These are phyloP conservation scores for Pelobates fuscus DNA, from an alignment of 2,113 vertebrate genomes.

Conservation along the genomic window DNA sequence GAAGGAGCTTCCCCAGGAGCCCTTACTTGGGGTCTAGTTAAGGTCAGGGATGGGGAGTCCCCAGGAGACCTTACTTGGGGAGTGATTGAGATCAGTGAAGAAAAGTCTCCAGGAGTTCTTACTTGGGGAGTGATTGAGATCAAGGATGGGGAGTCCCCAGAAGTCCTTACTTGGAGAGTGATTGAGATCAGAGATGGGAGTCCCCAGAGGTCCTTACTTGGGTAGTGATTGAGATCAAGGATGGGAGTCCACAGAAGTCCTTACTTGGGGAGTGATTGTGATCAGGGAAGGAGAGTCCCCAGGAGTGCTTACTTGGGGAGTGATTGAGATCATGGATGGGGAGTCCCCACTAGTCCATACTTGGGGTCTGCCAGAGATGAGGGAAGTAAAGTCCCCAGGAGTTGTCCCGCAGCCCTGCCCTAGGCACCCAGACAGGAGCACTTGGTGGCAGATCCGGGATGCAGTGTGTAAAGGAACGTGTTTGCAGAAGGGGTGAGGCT, in stretches of 20 bases:
- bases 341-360: background rate
- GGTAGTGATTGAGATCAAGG: no score
- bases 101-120: no score
- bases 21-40: no score
- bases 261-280: background rate
- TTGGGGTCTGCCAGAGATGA: no score
- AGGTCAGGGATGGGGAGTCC: no score
- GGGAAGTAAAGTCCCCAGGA: background rate
- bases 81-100: background rate
- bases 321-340: background rate
- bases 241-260: background rate
- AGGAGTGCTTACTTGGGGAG: background rate
- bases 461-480: slow-evolving; percentile 43
- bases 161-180: no score
- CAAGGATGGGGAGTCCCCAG: no score
- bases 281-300: background rate
- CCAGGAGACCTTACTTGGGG: background rate
- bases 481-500: slow-evolving; percentile 43
- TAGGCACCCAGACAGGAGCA: background rate
- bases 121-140: no score
- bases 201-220: no score
- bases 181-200: no score
- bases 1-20: no score
- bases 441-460: slow-evolving; percentile 38
- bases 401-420: no score